Conservation (phyloP, 2,888 invertebrate genomes). For the Callosobruchus maculatus region DNA sequence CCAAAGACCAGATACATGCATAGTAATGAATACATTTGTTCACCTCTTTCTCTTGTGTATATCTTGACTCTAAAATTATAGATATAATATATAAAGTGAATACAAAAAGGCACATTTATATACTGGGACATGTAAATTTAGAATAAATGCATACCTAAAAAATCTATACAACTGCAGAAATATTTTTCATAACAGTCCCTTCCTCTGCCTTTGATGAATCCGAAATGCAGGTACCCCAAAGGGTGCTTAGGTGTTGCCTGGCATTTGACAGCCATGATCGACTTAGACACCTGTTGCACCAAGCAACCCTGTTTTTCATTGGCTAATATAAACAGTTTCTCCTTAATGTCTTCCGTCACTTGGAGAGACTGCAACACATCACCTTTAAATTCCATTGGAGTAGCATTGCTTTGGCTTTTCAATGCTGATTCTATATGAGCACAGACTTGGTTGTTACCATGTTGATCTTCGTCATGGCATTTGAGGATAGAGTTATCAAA, state of each 20-base stretch:
- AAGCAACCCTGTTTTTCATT: constrained; percentile 60
- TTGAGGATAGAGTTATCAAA: constrained; percentile 55
- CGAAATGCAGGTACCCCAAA: constrained; percentile 67
- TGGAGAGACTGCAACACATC: constrained; percentile 56
- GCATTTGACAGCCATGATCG: constrained; percentile 69
- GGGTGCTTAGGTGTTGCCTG: constrained; percentile 63
- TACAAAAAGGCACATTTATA: too few relatives aligned
- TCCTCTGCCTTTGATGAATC: constrained; percentile 54
- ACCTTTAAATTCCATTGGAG: constrained; percentile 58
- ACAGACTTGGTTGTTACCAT: constrained; percentile 37
- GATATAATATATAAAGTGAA: too few relatives aligned
- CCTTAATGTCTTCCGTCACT: constrained; percentile 57
- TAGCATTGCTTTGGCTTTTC: constrained; percentile 59
- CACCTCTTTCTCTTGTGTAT: background rate
- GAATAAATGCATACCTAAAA: constrained; percentile 20
- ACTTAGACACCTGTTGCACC: constrained; percentile 67
- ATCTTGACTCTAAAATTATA: background rate
- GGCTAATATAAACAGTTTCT: constrained; percentile 58
- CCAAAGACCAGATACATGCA: constrained; percentile 67
- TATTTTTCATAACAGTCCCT: constrained; percentile 49
- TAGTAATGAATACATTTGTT: constrained; percentile 65
- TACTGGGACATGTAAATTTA: too few relatives aligned
- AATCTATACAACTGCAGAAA: constrained; percentile 35
- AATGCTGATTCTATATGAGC: constrained; percentile 64
- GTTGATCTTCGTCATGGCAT: constrained; percentile 49